Evolutionary conservation across 2,888 invertebrate species (phyloP).

Genomic region (Eilema depressum): DNA sequence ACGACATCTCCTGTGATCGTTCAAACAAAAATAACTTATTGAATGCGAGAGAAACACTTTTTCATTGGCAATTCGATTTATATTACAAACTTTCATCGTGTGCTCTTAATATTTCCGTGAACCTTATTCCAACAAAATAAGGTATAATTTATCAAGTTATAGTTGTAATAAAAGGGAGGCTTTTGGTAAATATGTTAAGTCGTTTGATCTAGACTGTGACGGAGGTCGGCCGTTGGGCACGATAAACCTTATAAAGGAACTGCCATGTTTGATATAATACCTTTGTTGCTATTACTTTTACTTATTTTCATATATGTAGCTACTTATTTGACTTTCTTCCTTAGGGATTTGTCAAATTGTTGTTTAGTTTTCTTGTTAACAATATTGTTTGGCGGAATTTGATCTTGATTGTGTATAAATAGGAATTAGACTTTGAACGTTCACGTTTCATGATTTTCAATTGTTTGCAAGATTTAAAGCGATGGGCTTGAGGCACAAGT

Average conservation of each 20-base stretch:
- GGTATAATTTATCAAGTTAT: constrained; percentile 12
- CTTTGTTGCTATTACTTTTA: constrained; percentile 41
- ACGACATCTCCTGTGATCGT: constrained; percentile 39
- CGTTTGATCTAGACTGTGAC: constrained; percentile 56
- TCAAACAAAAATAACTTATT: constrained; percentile 56
- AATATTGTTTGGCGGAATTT: not conserved
- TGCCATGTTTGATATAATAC: constrained; percentile 47
- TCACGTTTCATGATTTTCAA: too few relatives aligned
- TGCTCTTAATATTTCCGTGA: not conserved
- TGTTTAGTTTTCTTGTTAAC: not conserved
- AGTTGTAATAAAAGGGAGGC: constrained; percentile 6
- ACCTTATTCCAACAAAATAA: constrained; percentile 14
- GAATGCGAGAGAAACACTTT: constrained; percentile 50
- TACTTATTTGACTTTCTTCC: constrained; percentile 32
- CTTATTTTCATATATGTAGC: constrained; percentile 37
- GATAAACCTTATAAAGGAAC: constrained; percentile 51
- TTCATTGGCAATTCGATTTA: constrained; percentile 53
- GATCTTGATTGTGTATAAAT: not conserved
- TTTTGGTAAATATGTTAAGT: constrained; percentile 55
- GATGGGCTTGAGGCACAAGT: too few relatives aligned
- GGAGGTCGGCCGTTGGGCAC: constrained; percentile 48
- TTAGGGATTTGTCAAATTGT: not conserved
- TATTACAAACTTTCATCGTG: constrained; percentile 25
- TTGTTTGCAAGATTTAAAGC: too few relatives aligned
- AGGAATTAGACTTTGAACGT: not conserved